Conservation (phyloP, 2,113 vertebrate species). For the Serinus canaria region DNA sequence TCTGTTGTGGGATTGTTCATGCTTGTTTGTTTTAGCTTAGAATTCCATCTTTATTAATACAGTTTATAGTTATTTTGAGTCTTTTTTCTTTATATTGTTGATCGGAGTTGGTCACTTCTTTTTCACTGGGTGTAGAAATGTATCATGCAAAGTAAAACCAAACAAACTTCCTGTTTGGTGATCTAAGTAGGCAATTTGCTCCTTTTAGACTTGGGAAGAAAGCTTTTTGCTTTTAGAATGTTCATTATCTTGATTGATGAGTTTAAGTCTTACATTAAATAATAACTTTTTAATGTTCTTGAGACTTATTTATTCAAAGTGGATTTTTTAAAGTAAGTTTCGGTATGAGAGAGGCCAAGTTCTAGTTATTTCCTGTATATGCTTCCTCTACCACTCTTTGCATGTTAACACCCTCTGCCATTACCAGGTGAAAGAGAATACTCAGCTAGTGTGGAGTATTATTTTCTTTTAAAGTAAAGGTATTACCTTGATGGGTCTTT, state of each 20-base stretch:
- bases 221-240: background rate
- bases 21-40: background rate
- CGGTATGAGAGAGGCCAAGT: background rate
- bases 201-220: background rate
- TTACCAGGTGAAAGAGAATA: background rate
- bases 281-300: background rate
- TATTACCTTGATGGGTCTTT: background rate
- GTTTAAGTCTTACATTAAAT: no score
- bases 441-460: background rate
- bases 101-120: background rate
- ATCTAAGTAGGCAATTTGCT: background rate
- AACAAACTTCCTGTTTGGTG: background rate
- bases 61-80: background rate
- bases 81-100: background rate
- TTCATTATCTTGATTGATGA: background rate
- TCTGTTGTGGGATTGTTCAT: fast-evolving
- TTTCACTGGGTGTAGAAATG: background rate
- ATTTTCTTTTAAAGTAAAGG: background rate
- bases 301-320: background rate
- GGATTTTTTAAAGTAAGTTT: background rate
- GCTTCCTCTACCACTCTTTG: background rate
- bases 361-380: background rate
- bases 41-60: background rate
- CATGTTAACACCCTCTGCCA: background rate
- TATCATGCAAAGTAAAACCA: background rate